Base-by-base conservation (phyloP, 2,113 vertebrate genomes). In the Brienomyrus brachyistius region DNA sequence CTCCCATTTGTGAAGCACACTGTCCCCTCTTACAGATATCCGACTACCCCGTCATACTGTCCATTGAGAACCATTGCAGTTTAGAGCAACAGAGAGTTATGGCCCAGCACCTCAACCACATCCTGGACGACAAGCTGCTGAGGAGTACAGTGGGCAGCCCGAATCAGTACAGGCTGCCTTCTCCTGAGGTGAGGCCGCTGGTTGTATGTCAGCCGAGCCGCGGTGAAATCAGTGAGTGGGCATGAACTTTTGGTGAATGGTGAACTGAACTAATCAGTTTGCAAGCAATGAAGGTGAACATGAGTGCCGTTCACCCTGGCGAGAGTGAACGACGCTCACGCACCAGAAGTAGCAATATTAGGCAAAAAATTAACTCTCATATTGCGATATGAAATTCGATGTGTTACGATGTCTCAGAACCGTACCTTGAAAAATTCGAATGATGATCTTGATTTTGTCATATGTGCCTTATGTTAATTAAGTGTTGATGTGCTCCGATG, bases 31-130 rank as follows among this genome's bases (percentile, higher is more conserved):
- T 10, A 6, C 94, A 99, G 98, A 94, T 94, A 0, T 98, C 98
- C 0, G 95, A 97, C 77, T 98, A 97, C 92, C 98, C 98, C 0
- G 95, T 99, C 91, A 98, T 99, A 94, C 92, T 99, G 92, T 99
- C 98, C 45, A 94, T 98, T 86, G 98, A 99, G 94, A 99, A 98
- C 94, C 98, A 99, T 93, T 99, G 98, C 92, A 95, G 96, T 83
- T 89, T 97, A 89, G 97, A 98, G 90, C 98, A 99, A 89, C 98
- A 99, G 93, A 94, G 95, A 85, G 94, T 95, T 82, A 95, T 98
- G 95, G 97, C 95, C 2, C 95, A 94, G 21, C 96, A 98, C 92
- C 96, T 99, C 92, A 97, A 94, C 27, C 92, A 92, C 91, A 98
- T 98, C 89, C 94, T 99, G 15, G 98, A 97, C 1, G 96, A 98